Evolutionary conservation across 2,113 vertebrate species (phyloP), one percentile per base, ranked within the genome.

Genomic region (Dolichallabes microphthalmus): DNA sequence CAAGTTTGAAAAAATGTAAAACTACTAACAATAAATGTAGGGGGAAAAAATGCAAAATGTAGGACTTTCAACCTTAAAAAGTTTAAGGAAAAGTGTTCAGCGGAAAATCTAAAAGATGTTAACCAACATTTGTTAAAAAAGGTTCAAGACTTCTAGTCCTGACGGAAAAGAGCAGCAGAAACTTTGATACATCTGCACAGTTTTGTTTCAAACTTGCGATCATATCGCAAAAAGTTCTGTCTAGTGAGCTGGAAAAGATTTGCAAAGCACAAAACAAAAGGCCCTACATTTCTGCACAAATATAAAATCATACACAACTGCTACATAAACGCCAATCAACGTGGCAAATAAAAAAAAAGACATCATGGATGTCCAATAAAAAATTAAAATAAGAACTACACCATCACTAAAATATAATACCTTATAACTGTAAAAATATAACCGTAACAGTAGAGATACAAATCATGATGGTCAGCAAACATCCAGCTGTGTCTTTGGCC

Each of bases 331-430:
- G 81, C 81, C 79, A 83, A 83, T 82, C 73, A 71, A 83, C 57
- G 83, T 83, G 80, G 76, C 84, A 61, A 25, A 82, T 86, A 88
- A 80, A 68, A 81, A 81, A 50, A 80, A 86, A 80, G 80, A 88
- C 83, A 82, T 80, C 75, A 60, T 63, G n/a, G 39, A 60, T 58
- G 76, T 77, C 39, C 45, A 25, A 52, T 27, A 10, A 2, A 19
- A 14, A 27, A 19, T 52, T 55, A 22, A 60, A 30, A 57, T 79
- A 83, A 61, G 75, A 80, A 80, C 57, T 74, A 83, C 64, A 73
- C 19, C 45, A n/a, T 81, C 32, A 81, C 85, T 76, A 84, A 86
- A 85, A 86, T 53, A 76, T 64, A 27, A 75, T 77, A 88, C 82
- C 85, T 88, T 88, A 88, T 83, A 79, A 22, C 32, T 45, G 76